Conservation (phyloP, 1,140 invertebrate genomes). For the Coptotermes formosanus region DNA sequence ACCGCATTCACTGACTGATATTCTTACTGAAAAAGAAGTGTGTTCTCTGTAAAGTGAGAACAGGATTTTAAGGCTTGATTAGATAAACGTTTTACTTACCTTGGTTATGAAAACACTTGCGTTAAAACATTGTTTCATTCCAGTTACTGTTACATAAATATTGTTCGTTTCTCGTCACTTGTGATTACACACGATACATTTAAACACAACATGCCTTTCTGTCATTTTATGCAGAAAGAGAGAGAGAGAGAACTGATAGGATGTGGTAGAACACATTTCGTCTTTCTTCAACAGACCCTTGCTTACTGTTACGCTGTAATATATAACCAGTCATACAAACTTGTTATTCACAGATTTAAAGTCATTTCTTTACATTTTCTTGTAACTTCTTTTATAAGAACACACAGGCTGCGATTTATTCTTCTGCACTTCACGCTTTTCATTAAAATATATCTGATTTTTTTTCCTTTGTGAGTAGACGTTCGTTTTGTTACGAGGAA, state of each 20-base stretch:
- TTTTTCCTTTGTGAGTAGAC: background rate
- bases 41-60: no score
- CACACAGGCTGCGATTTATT: background rate
- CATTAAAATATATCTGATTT: background rate
- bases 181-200: background rate
- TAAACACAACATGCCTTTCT: background rate
- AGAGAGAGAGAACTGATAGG: background rate
- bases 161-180: background rate
- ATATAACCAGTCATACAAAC: background rate
- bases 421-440: background rate
- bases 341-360: background rate
- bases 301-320: background rate
- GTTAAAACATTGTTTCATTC: no score
- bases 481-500: background rate
- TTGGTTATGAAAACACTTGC: no score
- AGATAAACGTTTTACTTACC: no score
- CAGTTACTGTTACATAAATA: background rate
- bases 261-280: background rate
- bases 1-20: no score
- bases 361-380: background rate
- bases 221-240: background rate
- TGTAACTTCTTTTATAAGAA: background rate
- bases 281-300: background rate
- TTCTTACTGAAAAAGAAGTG: no score
- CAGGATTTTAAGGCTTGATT: no score